Evolutionary conservation across 1,140 invertebrate genomes (phyloP).

Genomic region (Papilio polytes): DNA sequence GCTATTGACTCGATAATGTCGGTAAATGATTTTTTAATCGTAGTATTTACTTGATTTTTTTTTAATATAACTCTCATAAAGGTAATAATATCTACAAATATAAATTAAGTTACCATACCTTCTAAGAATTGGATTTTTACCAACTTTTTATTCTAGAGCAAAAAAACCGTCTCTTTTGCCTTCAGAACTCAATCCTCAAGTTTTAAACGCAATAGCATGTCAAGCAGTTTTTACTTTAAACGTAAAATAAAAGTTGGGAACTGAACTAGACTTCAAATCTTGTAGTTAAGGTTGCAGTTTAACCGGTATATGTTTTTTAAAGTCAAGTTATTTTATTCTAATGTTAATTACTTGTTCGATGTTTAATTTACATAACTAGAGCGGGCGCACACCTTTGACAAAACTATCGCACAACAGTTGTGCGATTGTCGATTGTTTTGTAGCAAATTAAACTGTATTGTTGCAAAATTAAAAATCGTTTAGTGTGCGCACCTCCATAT

Average conservation of each 20-base stretch:
- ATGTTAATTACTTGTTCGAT: background rate
- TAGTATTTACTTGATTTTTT: background rate
- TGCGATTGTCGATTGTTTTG: too few species aligned
- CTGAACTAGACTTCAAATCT: constrained; percentile 53
- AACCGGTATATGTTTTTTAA: background rate
- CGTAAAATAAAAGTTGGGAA: constrained; percentile 50
- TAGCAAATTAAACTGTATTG: too few species aligned
- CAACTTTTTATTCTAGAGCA: constrained; percentile 41
- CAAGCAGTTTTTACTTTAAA: constrained; percentile 51
- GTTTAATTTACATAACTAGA: too few species aligned
- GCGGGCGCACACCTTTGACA: too few species aligned
- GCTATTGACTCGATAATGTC: background rate
- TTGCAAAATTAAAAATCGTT: too few species aligned
- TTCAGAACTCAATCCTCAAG: constrained; percentile 46
- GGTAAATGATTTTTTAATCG: too few species aligned
- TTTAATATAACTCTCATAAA: background rate
- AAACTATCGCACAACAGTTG: too few species aligned
- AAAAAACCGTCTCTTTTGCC: constrained; percentile 44
- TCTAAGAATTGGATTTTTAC: constrained; percentile 35
- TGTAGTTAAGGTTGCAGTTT: constrained; percentile 54
- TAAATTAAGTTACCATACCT: background rate
- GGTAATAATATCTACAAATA: background rate
- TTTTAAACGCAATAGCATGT: constrained; percentile 44
- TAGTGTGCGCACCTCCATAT: too few species aligned
- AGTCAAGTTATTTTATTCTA: background rate